phyloP scores from a whole-genome alignment of 2,113 vertebrate species.

The Tenrec ecaudatus region DNA sequence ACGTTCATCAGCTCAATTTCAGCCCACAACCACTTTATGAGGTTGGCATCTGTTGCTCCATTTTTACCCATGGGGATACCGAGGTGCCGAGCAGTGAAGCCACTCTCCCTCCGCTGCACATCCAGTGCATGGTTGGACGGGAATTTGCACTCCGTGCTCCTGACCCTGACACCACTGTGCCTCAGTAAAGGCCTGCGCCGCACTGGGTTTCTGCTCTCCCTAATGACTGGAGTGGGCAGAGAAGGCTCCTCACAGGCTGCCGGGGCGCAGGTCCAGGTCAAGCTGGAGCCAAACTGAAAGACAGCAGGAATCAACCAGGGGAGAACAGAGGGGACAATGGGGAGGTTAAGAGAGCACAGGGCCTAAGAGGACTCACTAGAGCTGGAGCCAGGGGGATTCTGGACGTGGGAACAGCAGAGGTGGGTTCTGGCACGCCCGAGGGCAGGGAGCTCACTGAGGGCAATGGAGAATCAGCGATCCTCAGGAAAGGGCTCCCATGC shows the following conservation, averaged over 20 bases:
- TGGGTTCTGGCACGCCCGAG: not conserved
- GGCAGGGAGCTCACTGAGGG: not conserved
- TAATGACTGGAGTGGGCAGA: not conserved
- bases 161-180: not conserved
- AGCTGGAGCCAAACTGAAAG: not conserved
- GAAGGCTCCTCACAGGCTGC: not conserved
- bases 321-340: not conserved
- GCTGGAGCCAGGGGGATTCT: too few species aligned
- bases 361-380: not conserved
- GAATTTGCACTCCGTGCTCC: not conserved
- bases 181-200: not conserved
- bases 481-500: constrained; percentile 14
- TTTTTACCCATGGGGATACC: not conserved
- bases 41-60: not conserved
- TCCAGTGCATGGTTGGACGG: not conserved
- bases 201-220: not conserved
- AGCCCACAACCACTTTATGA: not conserved
- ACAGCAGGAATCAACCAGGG: not conserved
- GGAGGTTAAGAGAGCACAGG: not conserved
- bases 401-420: not conserved
- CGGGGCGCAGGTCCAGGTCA: not conserved
- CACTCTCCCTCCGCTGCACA: not conserved
- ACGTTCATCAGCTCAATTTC: not conserved
- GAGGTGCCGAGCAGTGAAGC: not conserved
- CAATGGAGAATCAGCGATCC: not conserved